Base-by-base conservation (phyloP, 2,888 invertebrate species). In the Drosophila bunnanda region DNA sequence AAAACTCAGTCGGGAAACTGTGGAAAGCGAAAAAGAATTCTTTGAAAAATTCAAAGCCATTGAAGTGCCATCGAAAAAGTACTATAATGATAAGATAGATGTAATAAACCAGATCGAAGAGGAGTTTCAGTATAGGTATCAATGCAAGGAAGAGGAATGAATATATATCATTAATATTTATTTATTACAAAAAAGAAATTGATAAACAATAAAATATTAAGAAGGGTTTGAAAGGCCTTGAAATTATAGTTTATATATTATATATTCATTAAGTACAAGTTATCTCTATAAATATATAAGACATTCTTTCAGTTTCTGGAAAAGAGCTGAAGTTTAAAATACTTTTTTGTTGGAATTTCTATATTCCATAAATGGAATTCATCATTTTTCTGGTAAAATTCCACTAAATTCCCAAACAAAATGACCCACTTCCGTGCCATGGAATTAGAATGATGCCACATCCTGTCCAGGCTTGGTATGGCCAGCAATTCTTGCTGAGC, bases 401-500 rank as follows among this genome's bases (percentile, higher is more conserved):
- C 44, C 44, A 32, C 22, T 32, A 39, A 15, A 32, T 25, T 39
- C 22, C 46, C 48, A 17, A 10, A 48, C 17, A 10, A 30, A 67
- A 55, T 55, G 22, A 55, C 54, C 55, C 17, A 67, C 67, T 67
- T 67, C 67, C 67, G 39, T 48, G 34, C 8, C 2, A 17, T 28
- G 39, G 67, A 28, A 54, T 67, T 46, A 48, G 15, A 65, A 38
- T 41, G 28, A 67, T 36, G 54, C 10, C 41, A 55, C 68, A 67
- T 67, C 67, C 67, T 67, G 67, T 39, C 68, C 68, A 48, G 68
- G 28, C 55, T 46, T 38, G 38, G 22, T 9, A 66, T 54, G 28
- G 39, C 28, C 54, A 66, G 20, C 36, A 28, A 30, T 30, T 30
- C 46, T 50, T 8, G 8, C 12, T 38, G 32, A 28, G 28, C 50